These are phyloP conservation scores for Nibea coibor DNA, from an alignment of 2,113 vertebrate genomes.

Conservation along the genomic window DNA sequence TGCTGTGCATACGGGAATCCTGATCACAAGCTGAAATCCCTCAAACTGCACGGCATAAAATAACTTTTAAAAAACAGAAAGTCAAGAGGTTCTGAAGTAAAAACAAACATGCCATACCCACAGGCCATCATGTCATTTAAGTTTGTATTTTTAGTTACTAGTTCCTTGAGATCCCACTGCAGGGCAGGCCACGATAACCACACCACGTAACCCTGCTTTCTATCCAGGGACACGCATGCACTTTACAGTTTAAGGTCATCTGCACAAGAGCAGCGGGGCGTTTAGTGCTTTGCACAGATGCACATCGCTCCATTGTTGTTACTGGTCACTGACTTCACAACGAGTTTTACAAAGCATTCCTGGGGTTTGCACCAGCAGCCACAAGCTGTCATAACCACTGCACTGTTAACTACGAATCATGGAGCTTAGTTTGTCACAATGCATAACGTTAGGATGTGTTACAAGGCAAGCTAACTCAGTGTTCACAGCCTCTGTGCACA, in stretches of 20 bases:
- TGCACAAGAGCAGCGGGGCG: background rate
- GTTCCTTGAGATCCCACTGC: background rate
- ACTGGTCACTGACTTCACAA: background rate
- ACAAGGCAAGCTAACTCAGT: background rate
- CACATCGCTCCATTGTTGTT: background rate
- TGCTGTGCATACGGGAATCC: background rate
- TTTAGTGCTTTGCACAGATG: background rate
- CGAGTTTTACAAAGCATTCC: background rate
- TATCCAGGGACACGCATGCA: no score
- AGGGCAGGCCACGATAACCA: background rate
- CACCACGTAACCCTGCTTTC: background rate
- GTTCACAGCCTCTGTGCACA: no score
- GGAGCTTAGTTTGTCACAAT: slow-evolving; percentile 3
- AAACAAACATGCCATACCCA: background rate
- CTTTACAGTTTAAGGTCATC: background rate
- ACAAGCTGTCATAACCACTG: background rate
- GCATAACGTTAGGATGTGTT: background rate
- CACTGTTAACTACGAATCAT: background rate
- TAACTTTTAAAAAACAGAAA: background rate
- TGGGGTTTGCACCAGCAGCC: background rate
- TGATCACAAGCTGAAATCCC: background rate
- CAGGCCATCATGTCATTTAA: background rate
- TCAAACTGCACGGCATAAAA: no score
- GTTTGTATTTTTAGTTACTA: background rate
- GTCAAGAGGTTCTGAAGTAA: background rate